Evolutionary conservation across 2,797 vertebrate species (phyloP), one percentile per base, ranked within the genome.

Genomic region (Carduelis carduelis): DNA sequence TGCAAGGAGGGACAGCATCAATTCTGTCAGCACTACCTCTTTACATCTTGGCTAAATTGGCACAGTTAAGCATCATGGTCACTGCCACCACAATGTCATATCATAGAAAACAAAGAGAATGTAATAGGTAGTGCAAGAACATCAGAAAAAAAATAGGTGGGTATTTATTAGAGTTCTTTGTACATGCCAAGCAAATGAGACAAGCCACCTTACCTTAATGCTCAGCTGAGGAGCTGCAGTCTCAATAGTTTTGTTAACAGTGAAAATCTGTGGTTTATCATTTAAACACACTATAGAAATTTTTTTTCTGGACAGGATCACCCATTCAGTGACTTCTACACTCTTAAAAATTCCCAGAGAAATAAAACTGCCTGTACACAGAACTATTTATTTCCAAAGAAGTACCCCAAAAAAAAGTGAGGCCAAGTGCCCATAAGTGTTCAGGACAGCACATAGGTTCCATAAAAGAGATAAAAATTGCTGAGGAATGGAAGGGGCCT

Each of bases 81-180:
- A 47, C 7, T 59, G 11, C 14, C 55, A 41, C 7, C 24, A 63
- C 4, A 61, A 22, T 46, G 34, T 41, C 39, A 72, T 10, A 34
- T 11, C 14, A 20, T 5, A 44, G 6, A 24, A 86, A 77, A 34
- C 3, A 19, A 1, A 43, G 4, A 27, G 9, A 69, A 47, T 11
- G 2, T 4, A 47, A 34, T 6, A 28, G 4, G 9, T 26, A 35
- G 10, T 30, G 5, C 11, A 52, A 34, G 27, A 74, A 28, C 2
- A 46, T 10, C 9, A 50, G 3, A 28, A 22, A 46, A 77, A 24
- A 22, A 34, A 0, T 12, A 23, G 1, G 3, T 27, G 12, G 2
- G 1, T 20, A 35, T 46, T 63, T 82, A 37, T 50, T 43, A 66
- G 14, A 30, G 55, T 59, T 7, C 27, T 60, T 11, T 24, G 9